Conservation (phyloP, 2,113 vertebrate species). For the Heterocephalus glaber region DNA sequence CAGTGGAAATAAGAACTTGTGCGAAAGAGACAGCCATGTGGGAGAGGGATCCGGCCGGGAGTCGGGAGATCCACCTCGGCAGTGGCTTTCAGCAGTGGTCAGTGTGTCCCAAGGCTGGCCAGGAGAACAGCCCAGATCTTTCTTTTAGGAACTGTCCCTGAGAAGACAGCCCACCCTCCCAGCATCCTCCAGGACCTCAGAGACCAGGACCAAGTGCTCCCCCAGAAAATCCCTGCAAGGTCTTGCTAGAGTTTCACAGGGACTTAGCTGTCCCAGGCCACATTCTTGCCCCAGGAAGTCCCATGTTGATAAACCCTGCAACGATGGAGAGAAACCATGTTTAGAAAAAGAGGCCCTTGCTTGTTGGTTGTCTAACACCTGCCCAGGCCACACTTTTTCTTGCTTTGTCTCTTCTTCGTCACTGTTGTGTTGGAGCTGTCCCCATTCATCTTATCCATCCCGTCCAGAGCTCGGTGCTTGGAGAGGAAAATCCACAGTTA, state of each 20-base stretch:
- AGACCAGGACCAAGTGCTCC: too few species aligned
- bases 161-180: fast-evolving
- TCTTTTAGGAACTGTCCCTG: neutral
- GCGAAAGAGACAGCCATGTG: neutral
- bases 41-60: fast-evolving
- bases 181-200: neutral
- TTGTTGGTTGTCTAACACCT: neutral
- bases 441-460: neutral
- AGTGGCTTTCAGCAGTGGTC: neutral
- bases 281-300: fast-evolving
- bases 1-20: neutral
- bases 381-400: neutral
- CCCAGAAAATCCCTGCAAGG: fast-evolving
- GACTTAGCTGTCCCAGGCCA: too few species aligned
- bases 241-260: neutral
- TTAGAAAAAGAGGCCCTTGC: too few species aligned
- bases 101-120: fast-evolving
- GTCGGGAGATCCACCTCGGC: too few species aligned
- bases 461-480: fast-evolving
- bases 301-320: neutral
- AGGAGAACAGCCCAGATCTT: too few species aligned
- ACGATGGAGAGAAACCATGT: fast-evolving
- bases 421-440: fast-evolving
- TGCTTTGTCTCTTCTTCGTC: neutral
- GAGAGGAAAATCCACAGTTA: neutral